These are phyloP conservation scores for Gadopsis marmoratus DNA, from an alignment of 2,797 vertebrate species.

Conservation along the genomic window DNA sequence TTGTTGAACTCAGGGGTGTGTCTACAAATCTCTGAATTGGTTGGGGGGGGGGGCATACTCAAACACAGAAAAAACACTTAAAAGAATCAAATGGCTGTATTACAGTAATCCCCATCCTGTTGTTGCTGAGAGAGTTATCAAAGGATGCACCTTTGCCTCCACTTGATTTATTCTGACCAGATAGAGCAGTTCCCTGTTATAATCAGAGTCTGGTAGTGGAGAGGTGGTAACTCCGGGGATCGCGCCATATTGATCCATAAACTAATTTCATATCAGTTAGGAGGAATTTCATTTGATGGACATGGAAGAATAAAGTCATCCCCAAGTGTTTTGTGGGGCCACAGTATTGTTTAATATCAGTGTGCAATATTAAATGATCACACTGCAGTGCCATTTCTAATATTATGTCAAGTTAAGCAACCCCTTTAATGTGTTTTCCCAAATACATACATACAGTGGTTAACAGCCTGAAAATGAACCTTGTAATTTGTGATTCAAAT, in stretches of 20 bases:
- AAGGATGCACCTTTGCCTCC: background rate
- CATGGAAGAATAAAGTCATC: slow-evolving; percentile 12
- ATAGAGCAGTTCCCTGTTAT: background rate
- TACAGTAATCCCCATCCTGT: slow-evolving; percentile 7
- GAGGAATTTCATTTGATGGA: slow-evolving; percentile 22
- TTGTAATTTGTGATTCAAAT: background rate
- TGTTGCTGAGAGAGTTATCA: background rate
- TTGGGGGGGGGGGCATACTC: slow-evolving; percentile 1
- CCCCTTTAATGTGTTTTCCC: background rate
- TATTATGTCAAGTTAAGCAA: background rate
- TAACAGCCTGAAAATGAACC: background rate
- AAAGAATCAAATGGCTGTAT: slow-evolving; percentile 20
- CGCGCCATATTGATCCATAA: slow-evolving; percentile 2
- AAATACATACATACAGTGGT: background rate
- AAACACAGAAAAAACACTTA: slow-evolving; percentile 23
- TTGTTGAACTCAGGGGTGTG: slow-evolving; percentile 29
- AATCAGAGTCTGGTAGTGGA: background rate
- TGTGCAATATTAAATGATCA: background rate
- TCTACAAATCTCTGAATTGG: slow-evolving; percentile 18
- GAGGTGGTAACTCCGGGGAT: background rate
- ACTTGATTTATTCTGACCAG: background rate
- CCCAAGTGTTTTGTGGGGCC: too few species aligned
- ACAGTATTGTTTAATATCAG: too few species aligned
- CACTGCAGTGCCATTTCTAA: background rate
- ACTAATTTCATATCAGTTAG: slow-evolving; percentile 16